Conservation (phyloP, 2,797 vertebrate species). For the Anguilla pacifica region DNA sequence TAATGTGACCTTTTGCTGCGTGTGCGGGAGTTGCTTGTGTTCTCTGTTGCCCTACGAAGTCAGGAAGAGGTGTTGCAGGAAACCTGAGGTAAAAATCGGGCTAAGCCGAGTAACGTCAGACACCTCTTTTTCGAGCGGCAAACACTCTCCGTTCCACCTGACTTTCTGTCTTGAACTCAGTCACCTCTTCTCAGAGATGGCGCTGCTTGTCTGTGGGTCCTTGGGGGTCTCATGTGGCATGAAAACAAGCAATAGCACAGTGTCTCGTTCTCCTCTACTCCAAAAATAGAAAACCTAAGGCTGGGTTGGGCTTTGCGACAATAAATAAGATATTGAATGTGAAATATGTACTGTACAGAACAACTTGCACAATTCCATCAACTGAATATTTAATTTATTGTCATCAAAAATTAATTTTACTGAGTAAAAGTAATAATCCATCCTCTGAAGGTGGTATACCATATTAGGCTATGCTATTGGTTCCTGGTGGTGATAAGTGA, state of each 20-base stretch:
- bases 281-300: neutral
- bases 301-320: neutral
- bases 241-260: neutral
- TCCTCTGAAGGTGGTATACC: neutral
- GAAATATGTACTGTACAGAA: neutral
- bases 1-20: conserved; percentile 25
- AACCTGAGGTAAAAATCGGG: conserved; percentile 34
- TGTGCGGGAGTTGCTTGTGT: conserved; percentile 29
- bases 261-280: neutral
- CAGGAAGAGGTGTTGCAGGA: conserved; percentile 41
- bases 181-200: neutral
- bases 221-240: neutral
- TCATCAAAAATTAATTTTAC: neutral
- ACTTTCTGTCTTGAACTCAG: conserved; percentile 19
- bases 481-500: neutral
- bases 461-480: neutral
- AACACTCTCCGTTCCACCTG: neutral
- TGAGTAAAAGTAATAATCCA: neutral
- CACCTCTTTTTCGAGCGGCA: neutral
- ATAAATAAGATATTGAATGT: neutral
- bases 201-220: neutral
- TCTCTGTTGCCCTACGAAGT: conserved; percentile 15
- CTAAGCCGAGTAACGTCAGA: conserved; percentile 16
- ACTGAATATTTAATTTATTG: neutral
- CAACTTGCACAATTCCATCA: neutral